Evolutionary conservation across 2,797 vertebrate species (phyloP).

Genomic region (Telmatherina bonti): DNA sequence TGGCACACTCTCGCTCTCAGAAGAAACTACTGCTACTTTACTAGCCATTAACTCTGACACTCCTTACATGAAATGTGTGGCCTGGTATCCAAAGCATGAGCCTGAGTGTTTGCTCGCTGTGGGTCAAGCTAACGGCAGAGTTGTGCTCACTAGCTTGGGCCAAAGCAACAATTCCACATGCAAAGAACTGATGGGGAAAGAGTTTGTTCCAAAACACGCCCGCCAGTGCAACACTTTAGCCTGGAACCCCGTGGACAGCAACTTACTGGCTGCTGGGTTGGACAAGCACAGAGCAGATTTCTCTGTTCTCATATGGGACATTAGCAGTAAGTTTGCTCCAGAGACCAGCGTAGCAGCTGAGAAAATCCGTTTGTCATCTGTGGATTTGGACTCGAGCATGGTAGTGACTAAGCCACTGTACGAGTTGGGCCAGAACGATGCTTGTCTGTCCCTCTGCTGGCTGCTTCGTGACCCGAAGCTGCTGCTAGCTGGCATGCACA

Average conservation of each 20-base stretch:
- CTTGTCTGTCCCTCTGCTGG: constrained; percentile 97
- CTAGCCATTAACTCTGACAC: constrained; percentile 97
- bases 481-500: constrained; percentile 96
- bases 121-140: constrained; percentile 96
- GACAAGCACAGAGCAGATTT: constrained; percentile 98
- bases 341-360: constrained; percentile 88
- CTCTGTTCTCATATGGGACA: constrained; percentile 97
- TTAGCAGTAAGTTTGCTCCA: constrained; percentile 93
- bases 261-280: constrained; percentile 94
- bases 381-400: constrained; percentile 88
- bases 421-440: constrained; percentile 96
- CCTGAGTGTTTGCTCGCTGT: constrained; percentile 96
- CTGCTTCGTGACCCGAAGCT: constrained; percentile 96
- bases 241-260: constrained; percentile 96
- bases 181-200: constrained; percentile 95
- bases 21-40: constrained; percentile 93
- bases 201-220: constrained; percentile 97
- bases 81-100: constrained; percentile 97
- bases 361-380: constrained; percentile 90
- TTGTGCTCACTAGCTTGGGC: constrained; percentile 95
- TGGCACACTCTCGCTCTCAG: constrained; percentile 89
- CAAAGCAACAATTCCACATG: constrained; percentile 95
- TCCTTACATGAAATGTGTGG: constrained; percentile 98
- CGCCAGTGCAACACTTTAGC: constrained; percentile 97
- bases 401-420: constrained; percentile 96